Percentiles rank a stretch among this genome's conserved stretches.
Conservation (phyloP, 2,113 vertebrate genomes). For the Xiphophorus hellerii region DNA sequence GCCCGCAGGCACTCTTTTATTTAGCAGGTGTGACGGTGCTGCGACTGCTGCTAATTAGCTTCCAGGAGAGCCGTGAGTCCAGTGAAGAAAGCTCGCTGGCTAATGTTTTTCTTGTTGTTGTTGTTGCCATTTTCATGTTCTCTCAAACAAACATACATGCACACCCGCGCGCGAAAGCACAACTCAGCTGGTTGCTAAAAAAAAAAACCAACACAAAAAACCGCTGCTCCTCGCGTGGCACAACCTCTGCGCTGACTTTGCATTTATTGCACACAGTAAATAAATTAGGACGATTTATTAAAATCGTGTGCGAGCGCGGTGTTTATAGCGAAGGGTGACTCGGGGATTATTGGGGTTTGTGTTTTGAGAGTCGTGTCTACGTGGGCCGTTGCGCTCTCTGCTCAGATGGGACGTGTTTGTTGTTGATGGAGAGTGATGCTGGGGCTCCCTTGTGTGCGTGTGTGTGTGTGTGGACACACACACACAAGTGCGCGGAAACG, state of each 20-base stretch:
- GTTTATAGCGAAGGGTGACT: slow-evolving; percentile 3
- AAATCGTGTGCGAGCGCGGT: neutral
- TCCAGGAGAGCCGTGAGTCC: slow-evolving; percentile 26
- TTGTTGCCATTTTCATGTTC: slow-evolving; percentile 10
- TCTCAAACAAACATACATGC: neutral
- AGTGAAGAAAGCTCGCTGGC: slow-evolving; percentile 20
- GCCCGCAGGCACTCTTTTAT: slow-evolving; percentile 37
- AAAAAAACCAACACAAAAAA: too few relatives aligned
- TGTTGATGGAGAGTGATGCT: slow-evolving; percentile 60
- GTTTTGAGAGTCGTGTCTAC: slow-evolving; percentile 6
- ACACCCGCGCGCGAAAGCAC: neutral
- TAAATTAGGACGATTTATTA: slow-evolving; percentile 42
- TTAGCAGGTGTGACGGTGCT: slow-evolving; percentile 57
- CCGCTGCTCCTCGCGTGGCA: slow-evolving; percentile 38
- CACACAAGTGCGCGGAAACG: neutral
- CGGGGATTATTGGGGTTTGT: neutral
- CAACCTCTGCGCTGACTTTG: slow-evolving; percentile 52
- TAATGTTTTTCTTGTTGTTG: neutral
- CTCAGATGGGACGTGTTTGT: slow-evolving; percentile 61
- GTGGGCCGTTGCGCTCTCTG: slow-evolving; percentile 24
- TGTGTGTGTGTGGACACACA: slow-evolving; percentile 14
- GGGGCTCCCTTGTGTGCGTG: neutral
- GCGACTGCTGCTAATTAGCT: slow-evolving; percentile 66
- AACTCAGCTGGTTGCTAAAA: slow-evolving; percentile 6
- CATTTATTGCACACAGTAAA: slow-evolving; percentile 41